Conservation (phyloP, 2,888 invertebrate species). For the Erynnis tages region DNA sequence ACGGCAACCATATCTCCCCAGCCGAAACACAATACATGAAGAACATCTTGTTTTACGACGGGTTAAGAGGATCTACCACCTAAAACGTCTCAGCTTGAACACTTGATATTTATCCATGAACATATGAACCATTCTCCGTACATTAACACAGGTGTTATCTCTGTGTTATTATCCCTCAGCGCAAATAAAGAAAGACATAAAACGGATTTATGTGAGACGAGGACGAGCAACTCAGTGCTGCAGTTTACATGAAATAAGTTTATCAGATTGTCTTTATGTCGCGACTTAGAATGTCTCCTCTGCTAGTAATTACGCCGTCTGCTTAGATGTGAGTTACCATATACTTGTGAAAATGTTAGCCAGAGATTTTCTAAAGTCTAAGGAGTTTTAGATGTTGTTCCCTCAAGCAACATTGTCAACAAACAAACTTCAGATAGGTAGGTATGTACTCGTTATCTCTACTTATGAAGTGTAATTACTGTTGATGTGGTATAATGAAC, state of each 20-base stretch:
- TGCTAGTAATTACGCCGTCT: background rate
- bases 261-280: background rate
- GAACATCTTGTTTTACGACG: too few species aligned
- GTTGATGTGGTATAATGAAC: too few species aligned
- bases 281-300: slow-evolving; percentile 1
- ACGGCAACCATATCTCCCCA: too few species aligned
- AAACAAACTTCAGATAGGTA: background rate
- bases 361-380: background rate
- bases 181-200: slow-evolving; percentile 8
- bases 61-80: too few species aligned
- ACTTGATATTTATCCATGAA: background rate
- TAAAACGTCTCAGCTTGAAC: background rate
- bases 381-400: background rate
- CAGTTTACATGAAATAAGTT: background rate
- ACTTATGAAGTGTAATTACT: background rate
- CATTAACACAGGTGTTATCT: background rate
- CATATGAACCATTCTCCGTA: background rate
- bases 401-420: background rate
- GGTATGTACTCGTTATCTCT: too few species aligned
- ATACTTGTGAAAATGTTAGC: background rate
- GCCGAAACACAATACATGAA: too few species aligned
- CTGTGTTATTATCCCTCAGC: slow-evolving; percentile 8
- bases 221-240: slow-evolving; percentile 5
- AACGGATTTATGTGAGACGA: slow-evolving; percentile 9
- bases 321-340: too few species aligned